Percentiles rank a stretch among this genome's conserved stretches.
phyloP scores from a whole-genome alignment of 2,113 vertebrate species.

The Promerops cafer region DNA sequence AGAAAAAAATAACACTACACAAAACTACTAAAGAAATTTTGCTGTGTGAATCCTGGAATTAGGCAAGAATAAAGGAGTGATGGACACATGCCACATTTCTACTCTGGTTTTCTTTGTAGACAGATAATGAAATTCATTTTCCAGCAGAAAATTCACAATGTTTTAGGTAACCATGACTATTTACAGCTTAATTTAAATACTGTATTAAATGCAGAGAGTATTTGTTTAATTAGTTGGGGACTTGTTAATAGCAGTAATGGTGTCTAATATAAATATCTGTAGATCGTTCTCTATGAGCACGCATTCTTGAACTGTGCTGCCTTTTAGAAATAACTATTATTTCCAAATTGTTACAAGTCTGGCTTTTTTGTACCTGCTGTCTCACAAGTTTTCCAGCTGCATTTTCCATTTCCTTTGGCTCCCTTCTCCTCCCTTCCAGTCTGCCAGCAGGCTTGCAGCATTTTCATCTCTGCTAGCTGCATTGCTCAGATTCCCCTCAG shows the following conservation, averaged over 20 bases:
- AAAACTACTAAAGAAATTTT: neutral
- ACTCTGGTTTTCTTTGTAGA: neutral
- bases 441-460: conserved; percentile 2
- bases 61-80: neutral
- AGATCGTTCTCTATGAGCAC: neutral
- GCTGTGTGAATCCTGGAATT: neutral
- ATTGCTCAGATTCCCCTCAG: neutral
- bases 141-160: neutral
- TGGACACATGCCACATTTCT: neutral
- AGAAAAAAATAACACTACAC: neutral
- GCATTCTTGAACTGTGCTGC: neutral
- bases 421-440: neutral
- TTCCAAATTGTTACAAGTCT: neutral
- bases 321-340: neutral
- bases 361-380: neutral
- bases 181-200: neutral
- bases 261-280: neutral
- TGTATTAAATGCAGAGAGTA: neutral
- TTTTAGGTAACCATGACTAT: neutral
- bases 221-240: neutral
- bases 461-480: neutral
- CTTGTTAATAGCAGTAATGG: neutral
- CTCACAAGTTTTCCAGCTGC: neutral
- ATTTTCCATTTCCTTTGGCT: conserved; percentile 14
- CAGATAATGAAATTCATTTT: neutral